Evolutionary conservation across 2,113 vertebrate genomes (phyloP).

Genomic region (Callospermophilus lateralis): DNA sequence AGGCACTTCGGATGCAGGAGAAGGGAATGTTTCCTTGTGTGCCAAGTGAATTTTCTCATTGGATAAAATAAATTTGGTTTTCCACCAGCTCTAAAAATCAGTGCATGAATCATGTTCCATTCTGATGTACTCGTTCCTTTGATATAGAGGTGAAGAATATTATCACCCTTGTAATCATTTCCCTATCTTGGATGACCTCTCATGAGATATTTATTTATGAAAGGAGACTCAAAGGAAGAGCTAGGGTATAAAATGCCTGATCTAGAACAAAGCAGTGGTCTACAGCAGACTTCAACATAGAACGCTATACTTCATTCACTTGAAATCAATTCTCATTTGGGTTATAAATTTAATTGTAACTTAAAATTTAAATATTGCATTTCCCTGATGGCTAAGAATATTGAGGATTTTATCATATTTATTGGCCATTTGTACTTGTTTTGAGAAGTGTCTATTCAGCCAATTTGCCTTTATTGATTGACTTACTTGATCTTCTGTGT

Average conservation of each 20-base stretch:
- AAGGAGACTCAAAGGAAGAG: background rate
- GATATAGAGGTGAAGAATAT: background rate
- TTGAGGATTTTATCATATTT: background rate
- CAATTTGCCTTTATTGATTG: background rate
- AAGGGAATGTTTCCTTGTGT: background rate
- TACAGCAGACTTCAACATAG: background rate
- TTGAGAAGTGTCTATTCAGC: background rate
- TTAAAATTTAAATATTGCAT: background rate
- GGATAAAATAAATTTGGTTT: background rate
- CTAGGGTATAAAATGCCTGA: background rate
- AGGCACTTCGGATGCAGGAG: background rate
- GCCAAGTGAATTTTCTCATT: background rate
- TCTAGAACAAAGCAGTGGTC: background rate
- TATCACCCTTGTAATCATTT: background rate
- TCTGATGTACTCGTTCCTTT: background rate
- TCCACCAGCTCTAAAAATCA: background rate
- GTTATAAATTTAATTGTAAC: background rate
- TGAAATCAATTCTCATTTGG: background rate
- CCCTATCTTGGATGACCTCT: background rate
- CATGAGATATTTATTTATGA: background rate
- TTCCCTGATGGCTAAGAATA: background rate
- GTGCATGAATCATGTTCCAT: background rate
- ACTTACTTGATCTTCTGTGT: background rate
- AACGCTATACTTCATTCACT: background rate
- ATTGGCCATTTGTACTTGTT: background rate